Conservation (phyloP, 2,113 vertebrate species). For the Opisthocomus hoazin region DNA sequence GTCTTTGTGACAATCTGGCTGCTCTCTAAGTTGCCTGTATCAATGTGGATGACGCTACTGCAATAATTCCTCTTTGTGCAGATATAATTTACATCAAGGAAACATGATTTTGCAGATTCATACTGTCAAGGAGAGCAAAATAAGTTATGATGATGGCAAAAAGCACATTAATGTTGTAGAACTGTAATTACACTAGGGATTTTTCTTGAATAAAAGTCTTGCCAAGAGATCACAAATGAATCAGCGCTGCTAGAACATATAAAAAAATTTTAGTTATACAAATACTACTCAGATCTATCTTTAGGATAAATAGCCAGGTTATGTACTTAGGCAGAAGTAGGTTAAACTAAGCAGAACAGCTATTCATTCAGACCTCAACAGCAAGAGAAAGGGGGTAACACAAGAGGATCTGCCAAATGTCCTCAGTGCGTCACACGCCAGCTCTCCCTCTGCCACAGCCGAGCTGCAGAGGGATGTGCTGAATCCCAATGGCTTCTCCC, state of each 20-base stretch:
- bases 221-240: constrained; percentile 2
- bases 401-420: not conserved
- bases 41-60: not conserved
- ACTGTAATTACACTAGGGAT: not conserved
- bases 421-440: not conserved
- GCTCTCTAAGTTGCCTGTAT: not conserved
- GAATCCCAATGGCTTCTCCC: not conserved
- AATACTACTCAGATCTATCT: not conserved
- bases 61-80: not conserved
- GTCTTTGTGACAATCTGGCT: not conserved
- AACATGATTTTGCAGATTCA: not conserved
- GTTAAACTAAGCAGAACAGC: constrained; percentile 25
- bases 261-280: not conserved
- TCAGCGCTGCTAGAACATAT: not conserved
- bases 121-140: not conserved
- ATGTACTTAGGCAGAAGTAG: not conserved
- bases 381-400: constrained; percentile 19
- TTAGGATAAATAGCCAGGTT: not conserved
- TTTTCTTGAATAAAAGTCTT: not conserved
- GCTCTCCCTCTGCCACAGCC: not conserved
- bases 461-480: not conserved
- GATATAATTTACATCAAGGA: not conserved
- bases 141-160: not conserved
- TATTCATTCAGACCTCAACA: constrained; percentile 13
- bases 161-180: not conserved